A percentile compares a stretch with the other conserved stretches of the same genome.
phyloP scores from a whole-genome alignment of 2,888 invertebrate genomes.

The Habroteleia sp. region DNA sequence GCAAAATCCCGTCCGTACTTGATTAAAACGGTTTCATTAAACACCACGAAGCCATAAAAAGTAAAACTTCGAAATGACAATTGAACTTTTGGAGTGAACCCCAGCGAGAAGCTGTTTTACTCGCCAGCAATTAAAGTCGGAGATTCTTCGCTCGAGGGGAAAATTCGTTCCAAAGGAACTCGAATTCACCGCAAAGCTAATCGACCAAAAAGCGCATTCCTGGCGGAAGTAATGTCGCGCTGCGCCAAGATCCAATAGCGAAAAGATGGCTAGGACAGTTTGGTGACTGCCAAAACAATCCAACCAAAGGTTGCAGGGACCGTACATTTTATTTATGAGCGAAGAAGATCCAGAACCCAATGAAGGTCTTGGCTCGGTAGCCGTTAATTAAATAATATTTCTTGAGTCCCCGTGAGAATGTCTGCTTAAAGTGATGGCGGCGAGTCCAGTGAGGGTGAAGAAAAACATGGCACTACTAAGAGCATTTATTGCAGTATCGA shows the following conservation, averaged over 20 bases:
- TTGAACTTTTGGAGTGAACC: constrained; percentile 16
- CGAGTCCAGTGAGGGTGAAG: constrained; percentile 52
- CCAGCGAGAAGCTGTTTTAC: constrained; percentile 37
- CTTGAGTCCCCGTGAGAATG: constrained; percentile 69
- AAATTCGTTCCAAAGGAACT: constrained; percentile 69
- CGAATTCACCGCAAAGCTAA: constrained; percentile 77
- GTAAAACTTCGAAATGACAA: constrained; percentile 30
- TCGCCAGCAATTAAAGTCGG: constrained; percentile 76
- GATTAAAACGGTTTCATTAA: constrained; percentile 41
- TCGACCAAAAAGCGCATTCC: constrained; percentile 75
- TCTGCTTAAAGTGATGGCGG: constrained; percentile 65
- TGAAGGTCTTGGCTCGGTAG: constrained; percentile 38
- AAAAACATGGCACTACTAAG: constrained; percentile 73
- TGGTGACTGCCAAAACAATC: constrained; percentile 9
- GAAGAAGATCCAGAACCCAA: constrained; percentile 68
- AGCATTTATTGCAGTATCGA: constrained; percentile 79
- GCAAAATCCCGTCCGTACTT: constrained; percentile 6
- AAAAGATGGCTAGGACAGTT: constrained; percentile 1
- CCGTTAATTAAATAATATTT: constrained; percentile 81
- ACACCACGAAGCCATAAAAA: constrained; percentile 27
- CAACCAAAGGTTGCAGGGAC: constrained; percentile 28
- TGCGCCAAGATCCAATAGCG: constrained; percentile 22
- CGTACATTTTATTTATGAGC: constrained; percentile 71
- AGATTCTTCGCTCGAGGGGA: constrained; percentile 73
- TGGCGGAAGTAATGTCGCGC: constrained; percentile 75